Base-by-base conservation (phyloP, 2,888 invertebrate genomes). In the Eupithecia inturbata region DNA sequence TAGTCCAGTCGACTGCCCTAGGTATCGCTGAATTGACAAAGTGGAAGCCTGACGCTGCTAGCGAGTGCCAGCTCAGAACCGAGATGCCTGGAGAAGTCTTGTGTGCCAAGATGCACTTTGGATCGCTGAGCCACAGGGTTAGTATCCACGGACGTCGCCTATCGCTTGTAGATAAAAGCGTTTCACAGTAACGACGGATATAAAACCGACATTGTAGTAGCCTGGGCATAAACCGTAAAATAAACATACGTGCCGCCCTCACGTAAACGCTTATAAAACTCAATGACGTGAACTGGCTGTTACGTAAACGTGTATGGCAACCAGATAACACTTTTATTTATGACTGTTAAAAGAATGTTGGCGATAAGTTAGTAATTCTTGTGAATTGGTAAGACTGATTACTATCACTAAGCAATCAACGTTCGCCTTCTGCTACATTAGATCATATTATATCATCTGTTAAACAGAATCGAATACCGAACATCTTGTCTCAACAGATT, bases 261-360 rank as follows among this genome's bases (percentile, higher is more conserved):
- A 68, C 72, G 60, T 64, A 57, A 72, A 67, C 49, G 39, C 33
- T 28, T 64, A 64, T 70, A 73, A 69, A 69, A 69, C 67, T 45
- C n/a, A 68, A 10, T 72, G 72, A 74, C 69, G 75, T 73, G 62
- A 69, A 22, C 53, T n/a, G 72, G 28, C 33, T 63, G 33, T 75
- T 74, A 77, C 71, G 71, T 77, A 68, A 78, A 67, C 7, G 70
- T 71, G 53, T 70, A 41, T 63, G 36, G 67, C 72, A 76, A 75
- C 72, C 74, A 74, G 77, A 75, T 77, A 79, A 70, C 71, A 26
- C 10, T 14, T 36, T 22, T 36, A n/a, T 36, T 36, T 26, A 33
- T 16, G 39, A 39, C 66, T 62, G 66, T n/a, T 41, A 22, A 39
- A 66, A 16, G 14, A 66, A 66, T 66, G 36, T 12, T 33, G 19